These are phyloP conservation scores for Myiopsitta monachus DNA, from an alignment of 2,113 vertebrate genomes.

Conservation along the genomic window DNA sequence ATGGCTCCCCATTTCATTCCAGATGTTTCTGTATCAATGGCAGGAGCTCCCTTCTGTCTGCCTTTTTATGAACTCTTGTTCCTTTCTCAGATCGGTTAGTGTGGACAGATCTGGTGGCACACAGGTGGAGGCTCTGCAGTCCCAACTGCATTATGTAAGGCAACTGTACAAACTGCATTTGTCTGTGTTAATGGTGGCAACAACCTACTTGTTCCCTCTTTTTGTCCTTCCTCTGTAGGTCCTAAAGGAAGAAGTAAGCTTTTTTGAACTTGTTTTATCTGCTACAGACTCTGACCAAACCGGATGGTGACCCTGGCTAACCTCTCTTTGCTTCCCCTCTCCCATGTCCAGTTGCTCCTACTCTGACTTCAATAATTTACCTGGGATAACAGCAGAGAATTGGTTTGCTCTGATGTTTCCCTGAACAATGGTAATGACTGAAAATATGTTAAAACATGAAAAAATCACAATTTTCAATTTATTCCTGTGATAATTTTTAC, in stretches of 20 bases:
- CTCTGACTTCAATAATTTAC: not conserved
- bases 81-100: not conserved
- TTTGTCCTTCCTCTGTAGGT: not conserved
- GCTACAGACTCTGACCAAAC: not conserved
- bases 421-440: not conserved
- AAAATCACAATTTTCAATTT: not conserved
- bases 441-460: not conserved
- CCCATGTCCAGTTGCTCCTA: not conserved
- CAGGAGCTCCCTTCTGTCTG: not conserved
- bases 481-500: not conserved
- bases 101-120: not conserved
- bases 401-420: not conserved
- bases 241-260: not conserved
- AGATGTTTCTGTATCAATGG: not conserved
- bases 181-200: not conserved
- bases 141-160: not conserved
- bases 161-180: not conserved
- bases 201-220: not conserved
- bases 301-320: accelerated
- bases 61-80: not conserved
- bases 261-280: not conserved
- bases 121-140: not conserved
- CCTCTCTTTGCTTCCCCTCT: not conserved
- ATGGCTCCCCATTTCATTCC: not conserved
- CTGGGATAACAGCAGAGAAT: not conserved